These are phyloP conservation scores for Peromyscus leucopus DNA, from an alignment of 2,113 vertebrate genomes.

Conservation along the genomic window DNA sequence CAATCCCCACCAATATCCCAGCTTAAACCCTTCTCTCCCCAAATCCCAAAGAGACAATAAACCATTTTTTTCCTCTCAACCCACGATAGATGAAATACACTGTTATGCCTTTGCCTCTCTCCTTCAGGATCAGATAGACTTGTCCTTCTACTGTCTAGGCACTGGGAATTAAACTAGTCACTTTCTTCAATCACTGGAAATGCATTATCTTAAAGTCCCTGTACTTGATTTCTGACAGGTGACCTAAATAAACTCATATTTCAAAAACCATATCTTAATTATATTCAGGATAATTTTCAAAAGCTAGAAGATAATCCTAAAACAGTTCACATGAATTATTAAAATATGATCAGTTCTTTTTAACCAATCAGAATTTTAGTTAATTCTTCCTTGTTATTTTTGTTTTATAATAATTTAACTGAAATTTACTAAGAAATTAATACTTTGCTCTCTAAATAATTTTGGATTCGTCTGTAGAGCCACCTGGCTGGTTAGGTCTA, in stretches of 20 bases:
- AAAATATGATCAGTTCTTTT: conserved; percentile 51
- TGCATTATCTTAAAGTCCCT: background rate
- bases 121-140: conserved; percentile 14
- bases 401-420: conserved; percentile 61
- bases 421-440: conserved; percentile 48
- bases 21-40: conserved; percentile 64
- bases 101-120: conserved; percentile 57
- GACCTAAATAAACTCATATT: background rate
- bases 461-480: conserved; percentile 26
- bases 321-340: conserved; percentile 25
- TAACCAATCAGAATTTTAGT: conserved; percentile 45
- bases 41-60: conserved; percentile 60
- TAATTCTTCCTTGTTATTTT: conserved; percentile 43
- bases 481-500: conserved; percentile 44
- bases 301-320: conserved; percentile 54
- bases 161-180: conserved; percentile 76
- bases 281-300: conserved; percentile 43
- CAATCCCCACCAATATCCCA: conserved; percentile 80
- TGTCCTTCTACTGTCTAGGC: conserved; percentile 14
- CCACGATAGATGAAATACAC: conserved; percentile 65
- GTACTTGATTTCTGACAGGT: conserved; percentile 40
- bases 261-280: conserved; percentile 39
- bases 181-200: conserved; percentile 8
- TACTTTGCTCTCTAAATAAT: conserved; percentile 63
- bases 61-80: conserved; percentile 64